Evolutionary conservation across 2,113 vertebrate species (phyloP), one percentile per base, ranked within the genome.

Genomic region (Coregonus clupeaformis): DNA sequence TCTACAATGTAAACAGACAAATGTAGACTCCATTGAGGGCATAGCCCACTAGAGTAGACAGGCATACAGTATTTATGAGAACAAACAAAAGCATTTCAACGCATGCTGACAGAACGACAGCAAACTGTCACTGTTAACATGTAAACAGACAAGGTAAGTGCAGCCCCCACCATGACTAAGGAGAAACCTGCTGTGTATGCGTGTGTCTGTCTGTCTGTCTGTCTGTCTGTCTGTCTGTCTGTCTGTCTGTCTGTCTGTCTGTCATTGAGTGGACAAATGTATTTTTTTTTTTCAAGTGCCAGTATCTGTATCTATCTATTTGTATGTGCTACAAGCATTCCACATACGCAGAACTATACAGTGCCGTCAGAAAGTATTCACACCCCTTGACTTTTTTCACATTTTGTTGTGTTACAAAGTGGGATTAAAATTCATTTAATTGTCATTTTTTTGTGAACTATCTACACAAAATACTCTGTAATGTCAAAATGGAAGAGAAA

Each of bases 71-170:
- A 6, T 67, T 32, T 2, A 30, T 32, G 20, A n/a, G 4, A 24
- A 29, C 27, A 27, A 65, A 30, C 16, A 22, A 71, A 66, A 36
- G 73, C 14, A 52, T 18, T 14, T 14, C 4, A 75, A 76, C 65
- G 63, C 73, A 85, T 86, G 83, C 81, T 84, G 84, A 86, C 78
- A 83, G 70, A 85, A 82, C 80, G 68, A 87, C 80, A 82, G 75
- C 79, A 81, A 83, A 90, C 75, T 78, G 85, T 86, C 88, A 78
- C 86, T 89, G 84, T 77, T 83, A 42, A 78, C 63, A 27, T 83
- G 76, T 81, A 77, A 86, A 78, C 81, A 84, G 81, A 80, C 82
- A 84, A 93, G 91, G 90, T 92, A 93, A 92, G 89, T 91, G 81
- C 70, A 42, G 9, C 7, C 36, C 36, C 36, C 36, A 12, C 9